A percentile compares a stretch with the other conserved stretches of the same genome.
These are phyloP conservation scores for Scophthalmus maximus DNA, from an alignment of 2,113 vertebrate genomes.

Conservation along the genomic window DNA sequence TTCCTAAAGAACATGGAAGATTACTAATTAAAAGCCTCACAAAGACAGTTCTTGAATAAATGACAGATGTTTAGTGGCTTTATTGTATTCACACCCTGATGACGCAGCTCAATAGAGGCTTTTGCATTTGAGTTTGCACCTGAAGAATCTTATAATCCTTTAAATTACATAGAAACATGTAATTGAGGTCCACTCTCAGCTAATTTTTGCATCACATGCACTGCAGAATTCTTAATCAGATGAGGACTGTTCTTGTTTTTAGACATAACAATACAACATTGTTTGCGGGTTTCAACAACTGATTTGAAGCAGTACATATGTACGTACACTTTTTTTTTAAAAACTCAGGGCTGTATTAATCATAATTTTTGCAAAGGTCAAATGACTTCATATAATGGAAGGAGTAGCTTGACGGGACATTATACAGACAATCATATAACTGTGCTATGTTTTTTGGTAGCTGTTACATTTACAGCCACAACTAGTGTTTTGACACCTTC, in stretches of 20 bases:
- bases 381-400: not conserved
- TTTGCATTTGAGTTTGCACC: constrained; percentile 19
- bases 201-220: constrained; percentile 18
- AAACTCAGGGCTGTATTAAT: not conserved
- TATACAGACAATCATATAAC: not conserved
- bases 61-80: constrained; percentile 57
- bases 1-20: constrained; percentile 66
- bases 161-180: constrained; percentile 38
- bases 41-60: constrained; percentile 62
- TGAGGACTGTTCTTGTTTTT: not conserved
- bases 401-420: not conserved
- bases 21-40: constrained; percentile 67
- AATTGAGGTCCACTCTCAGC: constrained; percentile 35
- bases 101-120: constrained; percentile 45
- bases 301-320: too few species aligned
- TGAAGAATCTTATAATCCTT: constrained; percentile 65
- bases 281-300: not conserved
- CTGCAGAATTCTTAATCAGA: constrained; percentile 7
- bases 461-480: too few species aligned
- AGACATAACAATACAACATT: too few species aligned
- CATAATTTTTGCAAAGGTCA: not conserved
- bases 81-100: constrained; percentile 51
- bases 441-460: too few species aligned
- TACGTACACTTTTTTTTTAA: not conserved
- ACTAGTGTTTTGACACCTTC: too few species aligned